Evolutionary conservation across 1,140 invertebrate species (phyloP), one percentile per base, ranked within the genome.

Genomic region (Drosophila parvula): DNA sequence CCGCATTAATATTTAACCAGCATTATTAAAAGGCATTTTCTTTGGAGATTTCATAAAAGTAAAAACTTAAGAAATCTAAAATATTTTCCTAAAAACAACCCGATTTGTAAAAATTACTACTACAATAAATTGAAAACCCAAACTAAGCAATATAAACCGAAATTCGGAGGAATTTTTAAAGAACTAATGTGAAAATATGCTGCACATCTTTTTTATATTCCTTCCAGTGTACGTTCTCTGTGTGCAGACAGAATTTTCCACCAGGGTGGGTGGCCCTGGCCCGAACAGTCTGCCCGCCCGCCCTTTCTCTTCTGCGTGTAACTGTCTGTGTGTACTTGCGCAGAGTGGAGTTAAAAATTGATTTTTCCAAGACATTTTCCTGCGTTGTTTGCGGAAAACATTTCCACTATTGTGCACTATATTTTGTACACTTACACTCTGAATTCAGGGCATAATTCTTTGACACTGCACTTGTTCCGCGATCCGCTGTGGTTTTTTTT

Each of bases 331-430:
- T 81, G 68, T 85, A 67, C 74, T 76, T 85, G 78, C 82, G 81
- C 82, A 85, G 78, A 80, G 67, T 45, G 64, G 61, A 78, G 55
- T 79, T 55, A 86, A 84, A 89, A 89, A 89, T 89, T 89, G 84
- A 89, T 89, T 89, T 89, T 89, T 89, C 84, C 81, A 74, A 89
- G 78, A 70, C 68, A 69, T 47, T 86, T 78, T 78, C 44, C 48
- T 61, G 74, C 65, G 63, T 67, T 73, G 68, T 71, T 82, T 81
- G 69, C 77, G 84, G 43, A 81, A 70, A 68, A 59, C 30, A 45
- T 74, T 58, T 45, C 40, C 44, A 51, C 36, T 30, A 16, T 55
- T 55, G 14, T 41, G 34, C 40, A 38, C 16, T n/a, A 45, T 28
- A 53, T 22, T 22, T 16, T 53, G 6, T 50, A 28, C 53, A 58